These are phyloP conservation scores for Pollachius pollachius DNA, from an alignment of 2,113 vertebrate genomes.

Conservation along the genomic window DNA sequence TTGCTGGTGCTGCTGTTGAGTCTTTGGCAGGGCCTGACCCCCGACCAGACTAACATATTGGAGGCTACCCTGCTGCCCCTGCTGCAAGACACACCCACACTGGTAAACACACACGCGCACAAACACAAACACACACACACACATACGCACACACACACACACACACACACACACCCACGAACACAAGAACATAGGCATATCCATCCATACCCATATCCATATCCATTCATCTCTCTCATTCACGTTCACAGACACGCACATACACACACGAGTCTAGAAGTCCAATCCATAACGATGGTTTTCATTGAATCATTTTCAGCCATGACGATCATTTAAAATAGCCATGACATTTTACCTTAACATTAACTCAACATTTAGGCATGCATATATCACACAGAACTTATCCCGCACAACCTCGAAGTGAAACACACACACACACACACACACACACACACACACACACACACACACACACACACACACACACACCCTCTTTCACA, in stretches of 20 bases:
- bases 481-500: neutral
- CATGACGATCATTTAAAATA: too few relatives aligned
- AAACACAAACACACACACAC: conserved; percentile 20
- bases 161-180: conserved; percentile 38
- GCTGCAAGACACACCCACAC: conserved; percentile 83
- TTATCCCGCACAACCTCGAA: neutral
- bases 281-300: too few relatives aligned
- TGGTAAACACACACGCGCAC: conserved; percentile 73
- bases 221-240: conserved; percentile 34
- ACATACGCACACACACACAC: conserved; percentile 4
- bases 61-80: conserved; percentile 88
- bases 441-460: conserved; percentile 15
- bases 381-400: too few relatives aligned
- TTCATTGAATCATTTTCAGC: too few relatives aligned
- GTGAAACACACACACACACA: conserved; percentile 8
- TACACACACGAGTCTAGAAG: neutral
- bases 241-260: neutral
- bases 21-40: conserved; percentile 85
- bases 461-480: conserved; percentile 19
- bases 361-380: too few relatives aligned
- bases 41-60: conserved; percentile 83
- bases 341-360: too few relatives aligned
- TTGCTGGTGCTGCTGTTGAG: conserved; percentile 85
- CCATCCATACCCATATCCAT: conserved; percentile 21
- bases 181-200: conserved; percentile 28